Base-by-base conservation (phyloP, 2,888 invertebrate genomes). In the Epistrophe grossulariae region DNA sequence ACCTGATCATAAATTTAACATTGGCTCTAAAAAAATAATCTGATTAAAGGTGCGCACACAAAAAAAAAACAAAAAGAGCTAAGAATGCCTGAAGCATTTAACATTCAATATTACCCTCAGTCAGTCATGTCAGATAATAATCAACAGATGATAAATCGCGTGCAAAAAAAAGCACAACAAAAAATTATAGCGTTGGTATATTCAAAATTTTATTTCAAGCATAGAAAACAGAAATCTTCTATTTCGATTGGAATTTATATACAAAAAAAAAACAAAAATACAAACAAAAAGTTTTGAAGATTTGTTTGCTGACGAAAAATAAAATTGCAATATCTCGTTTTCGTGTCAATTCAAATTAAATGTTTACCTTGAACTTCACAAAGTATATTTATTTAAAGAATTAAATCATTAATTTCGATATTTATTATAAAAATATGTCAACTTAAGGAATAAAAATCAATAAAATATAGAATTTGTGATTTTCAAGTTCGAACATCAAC, bases 1-100 rank as follows among this genome's bases (percentile, higher is more conserved):
- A 64, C 64, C 64, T 66, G 45, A 48, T 17, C 48, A 35, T 35
- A 24, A 31, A 5, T 35, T 15, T 68, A 7, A 31, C 50, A 66
- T 48, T 35, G 35, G 8, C 3, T 38, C 50, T 60, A 45, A 13
- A 66, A 45, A 48, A 78, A 35, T 83, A 73, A 83, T 83, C 79
- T 73, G 68, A 83, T 83, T 79, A 83, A 74, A 83, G 71, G 31
- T 48, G 57, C 13, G 31, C 64, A 48, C 50, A n/a, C n/a, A 31
- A 35, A 71, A 48, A 76, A 57, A 45, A 60, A 40, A 40, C 19
- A 43, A 11, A 17, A 35, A 17, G 17, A n/a, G n/a, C n/a, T 1
- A 57, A 5, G 1, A 28, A 55, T 9, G 24, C 73, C 55, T 38
- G 48, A 50, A 68, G 83, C 83, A 79, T 19, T 68, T 74, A 73